phyloP scores from a whole-genome alignment of 2,797 vertebrate species.

The Cossypha dichroa region DNA sequence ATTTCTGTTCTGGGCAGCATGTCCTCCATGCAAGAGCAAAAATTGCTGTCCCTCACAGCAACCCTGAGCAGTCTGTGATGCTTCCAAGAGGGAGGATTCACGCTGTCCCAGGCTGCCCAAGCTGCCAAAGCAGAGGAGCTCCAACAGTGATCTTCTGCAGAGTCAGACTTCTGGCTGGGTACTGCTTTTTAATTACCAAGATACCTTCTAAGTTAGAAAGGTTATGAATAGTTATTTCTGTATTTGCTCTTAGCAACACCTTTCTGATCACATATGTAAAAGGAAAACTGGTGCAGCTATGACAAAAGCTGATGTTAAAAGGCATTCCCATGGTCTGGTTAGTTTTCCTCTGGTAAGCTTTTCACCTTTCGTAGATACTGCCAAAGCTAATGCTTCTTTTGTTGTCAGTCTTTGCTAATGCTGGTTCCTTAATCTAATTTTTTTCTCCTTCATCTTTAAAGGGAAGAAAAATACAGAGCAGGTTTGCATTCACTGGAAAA shows the following conservation, averaged over 20 bases:
- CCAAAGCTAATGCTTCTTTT: neutral
- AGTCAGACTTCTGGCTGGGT: neutral
- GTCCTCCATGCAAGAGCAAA: neutral
- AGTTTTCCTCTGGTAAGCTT: neutral
- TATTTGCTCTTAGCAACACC: neutral
- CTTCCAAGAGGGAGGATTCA: neutral
- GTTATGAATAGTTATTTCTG: neutral
- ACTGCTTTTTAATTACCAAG: neutral
- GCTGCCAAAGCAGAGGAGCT: neutral
- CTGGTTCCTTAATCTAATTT: neutral
- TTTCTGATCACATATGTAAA: neutral
- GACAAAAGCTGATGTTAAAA: neutral
- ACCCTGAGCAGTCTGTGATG: neutral
- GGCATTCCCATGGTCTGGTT: neutral
- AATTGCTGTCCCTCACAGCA: neutral
- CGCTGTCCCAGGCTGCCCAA: neutral
- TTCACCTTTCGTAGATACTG: neutral
- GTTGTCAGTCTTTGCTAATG: neutral
- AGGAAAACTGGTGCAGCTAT: neutral
- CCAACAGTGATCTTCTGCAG: neutral
- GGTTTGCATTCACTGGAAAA: neutral
- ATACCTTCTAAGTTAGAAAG: neutral
- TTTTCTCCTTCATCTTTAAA: neutral
- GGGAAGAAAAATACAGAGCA: neutral
- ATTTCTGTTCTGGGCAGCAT: neutral